Conservation (phyloP, 2,113 vertebrate species). For the Pseudorasbora parva region DNA sequence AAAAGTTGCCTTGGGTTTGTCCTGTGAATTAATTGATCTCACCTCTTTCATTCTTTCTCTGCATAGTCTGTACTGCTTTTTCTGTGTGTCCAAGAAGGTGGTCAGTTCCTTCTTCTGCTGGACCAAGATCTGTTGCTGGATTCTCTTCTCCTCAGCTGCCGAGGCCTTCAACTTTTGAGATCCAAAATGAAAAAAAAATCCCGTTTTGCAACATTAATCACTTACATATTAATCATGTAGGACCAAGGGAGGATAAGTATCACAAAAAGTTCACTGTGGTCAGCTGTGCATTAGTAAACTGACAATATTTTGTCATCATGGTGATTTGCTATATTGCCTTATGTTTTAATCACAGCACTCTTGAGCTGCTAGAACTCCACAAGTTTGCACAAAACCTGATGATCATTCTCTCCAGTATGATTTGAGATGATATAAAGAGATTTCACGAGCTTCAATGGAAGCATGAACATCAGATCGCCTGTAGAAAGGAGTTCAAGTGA, state of each 20-base stretch:
- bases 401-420: background rate
- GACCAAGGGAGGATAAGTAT: background rate
- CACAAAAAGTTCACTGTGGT: background rate
- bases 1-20: background rate
- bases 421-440: background rate
- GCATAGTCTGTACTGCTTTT: slow-evolving; percentile 99
- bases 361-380: background rate
- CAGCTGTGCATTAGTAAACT: background rate
- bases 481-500: background rate
- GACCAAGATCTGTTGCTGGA: slow-evolving; percentile 98
- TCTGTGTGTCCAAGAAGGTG: slow-evolving; percentile 98
- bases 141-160: slow-evolving; percentile 94
- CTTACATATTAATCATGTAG: background rate
- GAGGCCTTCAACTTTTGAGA: slow-evolving; percentile 85
- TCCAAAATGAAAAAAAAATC: background rate
- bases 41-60: slow-evolving; percentile 99
- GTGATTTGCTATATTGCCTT: background rate
- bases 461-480: background rate
- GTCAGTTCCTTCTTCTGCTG: slow-evolving; percentile 99
- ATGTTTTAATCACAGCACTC: background rate
- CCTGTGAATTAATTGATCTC: background rate
- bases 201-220: background rate
- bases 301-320: background rate
- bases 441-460: background rate
- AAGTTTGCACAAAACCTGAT: background rate